phyloP scores from a whole-genome alignment of 2,888 invertebrate genomes.

The Temnothorax rugatulus region DNA sequence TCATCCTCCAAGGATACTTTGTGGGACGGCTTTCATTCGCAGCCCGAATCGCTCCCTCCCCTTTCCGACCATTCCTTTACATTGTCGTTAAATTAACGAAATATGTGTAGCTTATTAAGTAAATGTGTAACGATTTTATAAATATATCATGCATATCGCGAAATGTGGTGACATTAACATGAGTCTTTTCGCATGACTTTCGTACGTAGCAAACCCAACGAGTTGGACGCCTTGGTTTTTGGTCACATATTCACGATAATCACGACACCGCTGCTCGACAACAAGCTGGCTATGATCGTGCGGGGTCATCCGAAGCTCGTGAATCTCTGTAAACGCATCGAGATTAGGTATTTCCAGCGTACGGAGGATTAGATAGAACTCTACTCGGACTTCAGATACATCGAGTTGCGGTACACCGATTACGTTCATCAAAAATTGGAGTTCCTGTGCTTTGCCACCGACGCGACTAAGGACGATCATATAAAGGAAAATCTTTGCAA shows the following conservation, averaged over 20 bases:
- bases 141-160: slow-evolving; percentile 11
- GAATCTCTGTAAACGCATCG: slow-evolving; percentile 94
- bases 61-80: slow-evolving; percentile 71
- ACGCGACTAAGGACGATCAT: slow-evolving; percentile 64
- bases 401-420: slow-evolving; percentile 79
- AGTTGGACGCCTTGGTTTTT: slow-evolving; percentile 98
- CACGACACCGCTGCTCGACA: slow-evolving; percentile 95
- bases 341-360: slow-evolving; percentile 92
- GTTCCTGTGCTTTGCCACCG: slow-evolving; percentile 81
- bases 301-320: slow-evolving; percentile 92
- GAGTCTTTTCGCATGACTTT: slow-evolving; percentile 41
- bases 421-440: slow-evolving; percentile 67
- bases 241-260: slow-evolving; percentile 98
- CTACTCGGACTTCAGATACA: slow-evolving; percentile 81
- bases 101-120: slow-evolving; percentile 30
- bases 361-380: slow-evolving; percentile 81
- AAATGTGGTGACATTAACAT: neutral
- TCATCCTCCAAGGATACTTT: slow-evolving; percentile 75
- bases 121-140: slow-evolving; percentile 24
- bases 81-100: slow-evolving; percentile 35
- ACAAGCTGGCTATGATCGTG: slow-evolving; percentile 93
- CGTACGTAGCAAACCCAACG: slow-evolving; percentile 91
- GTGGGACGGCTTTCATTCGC: slow-evolving; percentile 71
- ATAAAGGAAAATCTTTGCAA: slow-evolving; percentile 68
- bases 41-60: slow-evolving; percentile 71